Evolutionary conservation across 2,797 vertebrate species (phyloP).

Genomic region (Pristis pectinata): DNA sequence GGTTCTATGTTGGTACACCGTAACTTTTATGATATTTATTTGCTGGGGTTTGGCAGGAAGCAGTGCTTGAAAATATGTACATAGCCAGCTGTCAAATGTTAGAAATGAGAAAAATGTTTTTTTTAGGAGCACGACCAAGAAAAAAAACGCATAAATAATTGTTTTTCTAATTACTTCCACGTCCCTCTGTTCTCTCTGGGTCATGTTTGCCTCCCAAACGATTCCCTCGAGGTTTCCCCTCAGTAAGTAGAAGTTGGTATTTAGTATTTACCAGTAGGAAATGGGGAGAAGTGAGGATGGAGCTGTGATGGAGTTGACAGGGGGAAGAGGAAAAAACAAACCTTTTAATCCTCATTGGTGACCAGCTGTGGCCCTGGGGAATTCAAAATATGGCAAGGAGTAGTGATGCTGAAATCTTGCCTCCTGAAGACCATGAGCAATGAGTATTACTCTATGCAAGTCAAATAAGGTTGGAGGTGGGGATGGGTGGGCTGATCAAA

Average conservation of each 20-base stretch:
- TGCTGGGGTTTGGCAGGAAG: neutral
- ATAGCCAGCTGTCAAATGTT: neutral
- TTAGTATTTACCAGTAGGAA: neutral
- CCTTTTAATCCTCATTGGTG: neutral
- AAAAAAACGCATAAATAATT: neutral
- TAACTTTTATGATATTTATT: conserved; percentile 25
- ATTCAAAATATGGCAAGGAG: neutral
- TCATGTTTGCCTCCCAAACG: neutral
- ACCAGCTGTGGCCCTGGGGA: neutral
- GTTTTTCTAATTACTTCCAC: neutral
- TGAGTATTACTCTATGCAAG: neutral
- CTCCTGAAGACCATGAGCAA: neutral
- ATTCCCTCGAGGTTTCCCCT: neutral
- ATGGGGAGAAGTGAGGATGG: neutral
- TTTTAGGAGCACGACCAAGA: neutral
- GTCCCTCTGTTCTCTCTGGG: neutral
- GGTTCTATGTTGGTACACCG: neutral
- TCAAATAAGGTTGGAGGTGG: neutral
- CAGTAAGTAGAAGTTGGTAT: conserved; percentile 17
- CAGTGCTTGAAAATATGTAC: neutral
- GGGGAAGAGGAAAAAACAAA: neutral
- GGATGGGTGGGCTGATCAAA: neutral
- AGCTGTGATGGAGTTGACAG: no score
- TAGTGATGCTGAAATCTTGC: neutral
- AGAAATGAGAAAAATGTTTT: neutral